A percentile compares a stretch with the other conserved stretches of the same genome.
These are phyloP conservation scores for Sesia bembeciformis DNA, from an alignment of 2,888 invertebrate genomes.

Conservation along the genomic window DNA sequence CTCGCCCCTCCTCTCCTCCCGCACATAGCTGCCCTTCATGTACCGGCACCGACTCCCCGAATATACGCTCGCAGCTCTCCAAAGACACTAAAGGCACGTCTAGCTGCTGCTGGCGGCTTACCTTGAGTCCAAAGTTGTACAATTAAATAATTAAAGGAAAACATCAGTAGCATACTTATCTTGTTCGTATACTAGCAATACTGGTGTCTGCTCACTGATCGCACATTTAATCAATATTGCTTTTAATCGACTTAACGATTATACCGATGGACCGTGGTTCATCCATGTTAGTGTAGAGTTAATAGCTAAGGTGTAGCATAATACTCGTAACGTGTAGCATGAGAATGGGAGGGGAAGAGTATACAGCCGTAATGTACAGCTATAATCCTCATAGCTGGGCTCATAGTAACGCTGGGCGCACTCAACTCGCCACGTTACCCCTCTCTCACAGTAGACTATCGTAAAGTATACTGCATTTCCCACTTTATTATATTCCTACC, in stretches of 20 bases:
- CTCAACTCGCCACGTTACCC: no score
- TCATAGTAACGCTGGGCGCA: no score
- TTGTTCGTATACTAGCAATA: no score
- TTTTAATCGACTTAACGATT: not conserved
- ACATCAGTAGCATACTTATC: no score
- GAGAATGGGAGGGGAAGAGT: no score
- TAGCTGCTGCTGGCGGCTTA: slow-evolving; percentile 78
- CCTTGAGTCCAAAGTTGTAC: slow-evolving; percentile 20
- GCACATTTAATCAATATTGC: not conserved
- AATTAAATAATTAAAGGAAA: no score
- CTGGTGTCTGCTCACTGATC: slow-evolving; percentile 3
- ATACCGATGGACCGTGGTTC: not conserved
- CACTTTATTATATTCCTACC: no score
- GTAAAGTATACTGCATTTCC: no score
- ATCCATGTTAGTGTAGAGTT: not conserved
- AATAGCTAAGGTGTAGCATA: not conserved
- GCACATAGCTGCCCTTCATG: slow-evolving; percentile 80
- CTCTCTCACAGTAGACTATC: no score
- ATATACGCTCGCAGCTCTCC: slow-evolving; percentile 79
- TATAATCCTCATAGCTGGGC: no score
- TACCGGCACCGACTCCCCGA: slow-evolving; percentile 78
- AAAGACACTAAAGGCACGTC: slow-evolving; percentile 79
- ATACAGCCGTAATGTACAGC: no score
- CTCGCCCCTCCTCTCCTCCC: slow-evolving; percentile 82
- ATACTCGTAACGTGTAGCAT: not conserved